A percentile compares a stretch with the other conserved stretches of the same genome.
These are phyloP conservation scores for Battus philenor DNA, from an alignment of 1,140 invertebrate species.

Conservation along the genomic window DNA sequence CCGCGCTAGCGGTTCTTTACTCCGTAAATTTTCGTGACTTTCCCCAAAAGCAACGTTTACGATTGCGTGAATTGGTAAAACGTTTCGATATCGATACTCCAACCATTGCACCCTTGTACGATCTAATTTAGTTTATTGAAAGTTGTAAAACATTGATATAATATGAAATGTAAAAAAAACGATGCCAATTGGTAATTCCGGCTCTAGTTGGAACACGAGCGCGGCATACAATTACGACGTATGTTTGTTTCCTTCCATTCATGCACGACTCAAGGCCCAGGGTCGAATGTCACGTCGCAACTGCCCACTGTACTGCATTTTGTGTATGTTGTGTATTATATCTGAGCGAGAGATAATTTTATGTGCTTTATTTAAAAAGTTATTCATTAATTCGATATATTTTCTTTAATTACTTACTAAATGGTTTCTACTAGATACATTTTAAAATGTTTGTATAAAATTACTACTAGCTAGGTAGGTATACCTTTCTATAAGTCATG, in stretches of 20 bases:
- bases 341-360: too few relatives aligned
- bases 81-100: slow-evolving; percentile 36
- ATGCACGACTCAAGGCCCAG: slow-evolving; percentile 13
- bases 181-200: neutral
- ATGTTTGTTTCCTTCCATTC: slow-evolving; percentile 13
- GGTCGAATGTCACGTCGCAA: slow-evolving; percentile 4
- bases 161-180: neutral
- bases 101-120: slow-evolving; percentile 27
- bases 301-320: neutral
- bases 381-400: too few relatives aligned
- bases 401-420: too few relatives aligned
- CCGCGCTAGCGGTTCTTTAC: slow-evolving; percentile 42
- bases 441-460: too few relatives aligned
- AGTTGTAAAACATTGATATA: neutral
- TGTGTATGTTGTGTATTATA: too few relatives aligned
- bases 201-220: neutral
- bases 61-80: slow-evolving; percentile 30
- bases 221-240: slow-evolving; percentile 1
- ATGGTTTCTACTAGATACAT: too few relatives aligned
- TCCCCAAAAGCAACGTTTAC: slow-evolving; percentile 49
- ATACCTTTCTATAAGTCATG: too few relatives aligned
- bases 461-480: too few relatives aligned
- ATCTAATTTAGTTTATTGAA: slow-evolving; percentile 6
- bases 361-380: too few relatives aligned
- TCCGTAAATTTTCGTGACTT: slow-evolving; percentile 62